These are phyloP conservation scores for Troides oblongomaculatus DNA, from an alignment of 2,888 invertebrate species.

Conservation along the genomic window DNA sequence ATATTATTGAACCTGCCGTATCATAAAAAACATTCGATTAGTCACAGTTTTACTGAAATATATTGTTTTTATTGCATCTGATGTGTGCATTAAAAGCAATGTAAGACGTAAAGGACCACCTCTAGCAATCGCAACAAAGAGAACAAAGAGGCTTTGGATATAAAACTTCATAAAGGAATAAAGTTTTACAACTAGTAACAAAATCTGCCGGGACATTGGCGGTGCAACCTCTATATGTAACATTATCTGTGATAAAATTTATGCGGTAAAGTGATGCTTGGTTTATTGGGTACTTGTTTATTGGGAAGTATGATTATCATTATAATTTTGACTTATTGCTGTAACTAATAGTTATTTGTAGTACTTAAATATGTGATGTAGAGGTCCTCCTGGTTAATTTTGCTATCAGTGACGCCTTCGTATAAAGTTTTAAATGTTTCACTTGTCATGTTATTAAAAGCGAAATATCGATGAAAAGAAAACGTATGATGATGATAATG, in stretches of 20 bases:
- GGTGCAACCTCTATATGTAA: constrained; percentile 42
- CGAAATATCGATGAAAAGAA: neutral
- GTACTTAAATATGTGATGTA: neutral
- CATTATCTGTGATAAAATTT: constrained; percentile 45
- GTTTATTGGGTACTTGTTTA: constrained; percentile 11
- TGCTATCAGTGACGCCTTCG: no score
- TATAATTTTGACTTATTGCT: neutral
- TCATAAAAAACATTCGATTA: constrained; percentile 64
- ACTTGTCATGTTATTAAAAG: neutral
- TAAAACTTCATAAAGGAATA: constrained; percentile 63
- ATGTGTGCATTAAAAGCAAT: constrained; percentile 40
- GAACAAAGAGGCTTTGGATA: constrained; percentile 49
- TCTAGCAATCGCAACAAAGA: constrained; percentile 51
- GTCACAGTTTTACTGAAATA: constrained; percentile 61
- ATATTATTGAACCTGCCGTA: constrained; percentile 47
- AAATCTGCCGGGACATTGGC: constrained; percentile 45
- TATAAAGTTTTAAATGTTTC: neutral
- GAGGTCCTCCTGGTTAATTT: neutral
- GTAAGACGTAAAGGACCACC: constrained; percentile 39
- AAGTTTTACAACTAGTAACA: constrained; percentile 63
- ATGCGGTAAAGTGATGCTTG: constrained; percentile 35
- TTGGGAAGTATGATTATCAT: neutral
- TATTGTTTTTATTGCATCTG: constrained; percentile 51
- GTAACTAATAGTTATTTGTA: neutral
- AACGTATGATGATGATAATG: neutral